phyloP scores from a whole-genome alignment of 2,113 vertebrate genomes.

The Euleptes europaea region DNA sequence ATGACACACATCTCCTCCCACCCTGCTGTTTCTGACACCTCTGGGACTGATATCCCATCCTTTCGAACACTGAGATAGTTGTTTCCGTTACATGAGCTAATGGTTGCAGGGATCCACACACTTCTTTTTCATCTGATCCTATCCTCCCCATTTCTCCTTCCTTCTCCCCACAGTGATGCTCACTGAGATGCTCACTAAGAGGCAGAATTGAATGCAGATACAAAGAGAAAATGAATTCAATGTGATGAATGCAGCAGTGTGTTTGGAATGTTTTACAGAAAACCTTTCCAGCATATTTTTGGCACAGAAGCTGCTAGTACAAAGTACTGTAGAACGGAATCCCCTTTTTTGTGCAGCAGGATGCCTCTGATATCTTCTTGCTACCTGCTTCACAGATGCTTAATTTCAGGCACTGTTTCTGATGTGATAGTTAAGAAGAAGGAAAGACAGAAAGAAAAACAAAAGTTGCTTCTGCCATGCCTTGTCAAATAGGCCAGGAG shows the following conservation, averaged over 20 bases:
- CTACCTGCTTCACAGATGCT: background rate
- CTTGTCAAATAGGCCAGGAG: background rate
- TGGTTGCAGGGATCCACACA: slow-evolving; percentile 26
- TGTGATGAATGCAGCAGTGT: slow-evolving; percentile 24
- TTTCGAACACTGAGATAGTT: slow-evolving; percentile 30
- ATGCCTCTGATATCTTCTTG: slow-evolving; percentile 1
- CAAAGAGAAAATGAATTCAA: slow-evolving; percentile 62
- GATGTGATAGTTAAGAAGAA: background rate
- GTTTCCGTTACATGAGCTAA: slow-evolving; percentile 27
- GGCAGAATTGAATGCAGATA: slow-evolving; percentile 39
- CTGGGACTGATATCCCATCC: slow-evolving; percentile 3
- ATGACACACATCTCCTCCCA: background rate
- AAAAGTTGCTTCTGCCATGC: background rate
- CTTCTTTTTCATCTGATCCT: slow-evolving; percentile 33
- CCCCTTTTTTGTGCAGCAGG: slow-evolving; percentile 4
- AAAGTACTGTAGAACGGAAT: slow-evolving; percentile 1
- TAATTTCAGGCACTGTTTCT: background rate
- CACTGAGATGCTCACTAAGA: background rate
- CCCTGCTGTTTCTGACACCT: slow-evolving; percentile 14
- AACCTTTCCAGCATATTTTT: slow-evolving; percentile 34
- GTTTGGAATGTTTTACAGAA: slow-evolving; percentile 13
- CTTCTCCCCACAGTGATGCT: slow-evolving; percentile 25
- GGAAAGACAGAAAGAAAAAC: background rate
- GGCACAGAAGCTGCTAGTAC: background rate
- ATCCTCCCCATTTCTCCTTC: slow-evolving; percentile 22